phyloP scores from a whole-genome alignment of 35 echinoderm and acorn worm genomes.

The Lytechinus pictus region DNA sequence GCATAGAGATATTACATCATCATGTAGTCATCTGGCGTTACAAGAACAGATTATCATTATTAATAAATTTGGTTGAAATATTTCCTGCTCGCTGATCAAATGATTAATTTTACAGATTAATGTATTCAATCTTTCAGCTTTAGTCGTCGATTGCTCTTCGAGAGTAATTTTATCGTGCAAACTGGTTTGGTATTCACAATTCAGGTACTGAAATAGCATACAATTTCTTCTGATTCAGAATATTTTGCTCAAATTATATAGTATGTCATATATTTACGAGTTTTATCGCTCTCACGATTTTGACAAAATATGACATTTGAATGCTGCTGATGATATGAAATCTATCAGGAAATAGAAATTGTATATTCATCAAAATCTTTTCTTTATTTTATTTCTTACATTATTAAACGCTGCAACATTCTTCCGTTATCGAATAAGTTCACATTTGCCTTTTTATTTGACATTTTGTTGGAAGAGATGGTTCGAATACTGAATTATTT shows the following conservation, averaged over 20 bases:
- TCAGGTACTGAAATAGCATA: neutral
- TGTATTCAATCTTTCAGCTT: neutral
- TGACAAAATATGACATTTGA: neutral
- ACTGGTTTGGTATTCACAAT: neutral
- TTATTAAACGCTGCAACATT: conserved; percentile 29
- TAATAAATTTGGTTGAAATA: no score
- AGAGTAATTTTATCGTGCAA: neutral
- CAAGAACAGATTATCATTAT: no score
- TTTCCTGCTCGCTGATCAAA: neutral
- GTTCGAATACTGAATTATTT: neutral
- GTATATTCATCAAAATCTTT: neutral
- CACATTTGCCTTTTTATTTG: neutral
- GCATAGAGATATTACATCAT: no score
- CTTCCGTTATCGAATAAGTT: conserved; percentile 21
- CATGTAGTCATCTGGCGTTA: no score
- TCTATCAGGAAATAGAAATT: neutral
- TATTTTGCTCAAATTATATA: neutral
- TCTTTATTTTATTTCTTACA: neutral
- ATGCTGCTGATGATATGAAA: neutral
- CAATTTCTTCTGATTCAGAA: neutral
- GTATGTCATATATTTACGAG: neutral
- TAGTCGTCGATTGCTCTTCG: neutral
- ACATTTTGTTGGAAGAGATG: neutral
- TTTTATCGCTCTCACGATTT: neutral
- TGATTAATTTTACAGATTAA: neutral